Percentiles rank a stretch among this genome's conserved stretches.
phyloP scores from a whole-genome alignment of 1,140 invertebrate genomes.

The Apis cerana region DNA sequence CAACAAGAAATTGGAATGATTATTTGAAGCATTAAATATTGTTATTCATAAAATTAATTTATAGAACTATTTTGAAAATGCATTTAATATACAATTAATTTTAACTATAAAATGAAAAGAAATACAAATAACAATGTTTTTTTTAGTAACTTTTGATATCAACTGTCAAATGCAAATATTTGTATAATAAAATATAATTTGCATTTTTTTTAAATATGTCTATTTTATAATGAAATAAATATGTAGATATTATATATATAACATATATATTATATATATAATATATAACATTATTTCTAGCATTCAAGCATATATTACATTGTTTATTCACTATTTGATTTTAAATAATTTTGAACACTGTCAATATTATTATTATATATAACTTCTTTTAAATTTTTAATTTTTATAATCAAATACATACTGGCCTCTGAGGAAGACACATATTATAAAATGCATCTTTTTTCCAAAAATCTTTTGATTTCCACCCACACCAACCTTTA shows the following conservation, averaged over 20 bases:
- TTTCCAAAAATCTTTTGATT: conserved; percentile 94
- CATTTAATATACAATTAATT: neutral
- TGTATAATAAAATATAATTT: conserved; percentile 27
- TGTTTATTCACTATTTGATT: conserved; percentile 1
- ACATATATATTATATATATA: neutral
- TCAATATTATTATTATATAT: neutral
- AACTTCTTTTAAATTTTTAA: neutral
- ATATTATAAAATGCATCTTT: conserved; percentile 97
- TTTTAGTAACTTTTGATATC: neutral
- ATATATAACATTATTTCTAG: neutral
- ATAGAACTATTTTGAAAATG: conserved; percentile 3
- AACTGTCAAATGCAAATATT: conserved; percentile 15
- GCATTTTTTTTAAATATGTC: conserved; percentile 1
- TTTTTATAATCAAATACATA: conserved; percentile 77
- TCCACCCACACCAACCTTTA: conserved; percentile 98
- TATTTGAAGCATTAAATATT: conserved; percentile 7
- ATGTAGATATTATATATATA: conserved; percentile 1
- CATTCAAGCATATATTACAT: conserved; percentile 5
- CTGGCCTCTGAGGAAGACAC: conserved; percentile 91
- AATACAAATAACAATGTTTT: conserved; percentile 12
- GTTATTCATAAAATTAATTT: conserved; percentile 16
- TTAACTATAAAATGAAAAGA: conserved; percentile 13
- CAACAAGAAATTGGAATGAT: conserved; percentile 24
- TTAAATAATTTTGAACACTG: conserved; percentile 14
- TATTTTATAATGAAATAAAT: neutral